Base-by-base conservation (phyloP, 1,140 invertebrate genomes). In the Megalonaias nervosa region DNA sequence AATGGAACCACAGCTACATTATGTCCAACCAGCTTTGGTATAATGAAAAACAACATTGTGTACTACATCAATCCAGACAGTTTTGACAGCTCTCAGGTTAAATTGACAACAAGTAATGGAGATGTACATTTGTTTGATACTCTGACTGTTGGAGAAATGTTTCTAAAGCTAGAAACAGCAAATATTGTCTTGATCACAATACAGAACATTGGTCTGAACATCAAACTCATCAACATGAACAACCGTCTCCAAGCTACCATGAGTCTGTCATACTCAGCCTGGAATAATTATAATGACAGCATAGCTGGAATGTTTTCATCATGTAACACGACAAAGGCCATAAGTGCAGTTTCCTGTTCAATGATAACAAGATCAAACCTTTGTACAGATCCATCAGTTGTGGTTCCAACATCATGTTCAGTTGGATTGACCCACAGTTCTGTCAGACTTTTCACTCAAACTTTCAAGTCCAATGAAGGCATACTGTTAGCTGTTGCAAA, bases 11-110 rank as follows among this genome's bases (percentile, higher is more conserved):
- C 65, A 21, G 68, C 74, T 21, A 70, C 72, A 15, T 58, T 71
- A 55, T 82, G 81, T 74, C 55, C 77, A 13, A 73, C 67, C 19
- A 82, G 84, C 3, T 77, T 82, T 70, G 67, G 82, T 13, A n/a
- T 84, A 21, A 57, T 77, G 55, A 82, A 84, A 65, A 31, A 48
- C 31, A 65, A 66, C 9, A 75, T 58, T 19, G 26, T 26, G 13
- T 74, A 81, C 31, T 72, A 74, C 57, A 65, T 78, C 26, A 61
- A 78, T 58, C 66, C 70, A 15, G 67, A 84, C 17, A 59, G 62
- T 16, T 80, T 62, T 60, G 59, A 67, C 15, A 67, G 62, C 17
- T 68, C 77, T 15, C 76, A 74, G 61, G 21, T 85, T 55, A 64
- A 73, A 55, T 48, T 85, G 5, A 69, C 78, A 23, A 67, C 80